Percentiles rank a stretch among this genome's conserved stretches.
Evolutionary conservation across 2,888 invertebrate genomes (phyloP).

Genomic region (Amphimallon solstitiale): DNA sequence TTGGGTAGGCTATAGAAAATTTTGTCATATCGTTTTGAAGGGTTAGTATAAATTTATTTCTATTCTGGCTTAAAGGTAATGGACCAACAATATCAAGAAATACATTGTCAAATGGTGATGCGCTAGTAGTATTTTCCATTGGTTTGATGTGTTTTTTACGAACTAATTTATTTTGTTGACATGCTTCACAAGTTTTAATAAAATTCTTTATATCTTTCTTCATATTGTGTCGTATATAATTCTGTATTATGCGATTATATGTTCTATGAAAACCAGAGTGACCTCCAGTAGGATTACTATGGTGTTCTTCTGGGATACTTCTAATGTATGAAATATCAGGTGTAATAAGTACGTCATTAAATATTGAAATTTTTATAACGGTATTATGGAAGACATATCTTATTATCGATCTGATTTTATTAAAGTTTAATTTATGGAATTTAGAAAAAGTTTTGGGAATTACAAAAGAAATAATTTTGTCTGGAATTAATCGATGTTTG

Average conservation of each 20-base stretch:
- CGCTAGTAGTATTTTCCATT: slow-evolving; percentile 53
- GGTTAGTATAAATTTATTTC: slow-evolving; percentile 50
- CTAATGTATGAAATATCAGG: neutral
- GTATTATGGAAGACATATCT: slow-evolving; percentile 16
- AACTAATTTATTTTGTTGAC: slow-evolving; percentile 49
- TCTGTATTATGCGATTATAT: slow-evolving; percentile 34
- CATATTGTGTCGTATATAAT: slow-evolving; percentile 39
- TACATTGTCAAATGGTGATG: slow-evolving; percentile 51
- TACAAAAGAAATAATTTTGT: no score
- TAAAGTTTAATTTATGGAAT: slow-evolving; percentile 16
- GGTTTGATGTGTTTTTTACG: slow-evolving; percentile 47
- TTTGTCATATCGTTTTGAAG: no score
- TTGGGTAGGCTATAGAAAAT: no score
- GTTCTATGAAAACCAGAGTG: slow-evolving; percentile 39
- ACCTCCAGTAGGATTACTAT: slow-evolving; percentile 26
- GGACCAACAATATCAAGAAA: slow-evolving; percentile 53
- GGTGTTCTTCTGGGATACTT: slow-evolving; percentile 29
- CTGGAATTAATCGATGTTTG: no score
- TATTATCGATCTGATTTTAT: slow-evolving; percentile 9
- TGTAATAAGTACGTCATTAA: neutral
- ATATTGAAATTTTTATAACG: neutral
- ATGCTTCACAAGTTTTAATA: slow-evolving; percentile 43
- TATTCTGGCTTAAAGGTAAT: slow-evolving; percentile 46
- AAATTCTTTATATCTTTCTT: slow-evolving; percentile 37
- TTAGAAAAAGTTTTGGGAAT: neutral